Conservation (phyloP, 2,888 invertebrate genomes). For the Pasiphila rectangulata region DNA sequence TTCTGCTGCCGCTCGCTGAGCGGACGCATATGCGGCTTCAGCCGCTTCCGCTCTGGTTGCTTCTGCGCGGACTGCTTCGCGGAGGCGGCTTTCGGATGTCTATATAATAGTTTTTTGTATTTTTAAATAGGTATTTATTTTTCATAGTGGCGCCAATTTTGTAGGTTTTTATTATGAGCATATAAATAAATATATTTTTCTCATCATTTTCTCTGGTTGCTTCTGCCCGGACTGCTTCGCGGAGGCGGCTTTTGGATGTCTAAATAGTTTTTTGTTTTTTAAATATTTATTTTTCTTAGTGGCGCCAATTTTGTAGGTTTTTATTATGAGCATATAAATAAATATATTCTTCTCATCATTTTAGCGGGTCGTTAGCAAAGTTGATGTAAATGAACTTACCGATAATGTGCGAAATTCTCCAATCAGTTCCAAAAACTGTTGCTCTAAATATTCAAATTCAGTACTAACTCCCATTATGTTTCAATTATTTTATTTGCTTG, state of each 20-base stretch:
- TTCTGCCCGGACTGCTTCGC: slow-evolving; percentile 57
- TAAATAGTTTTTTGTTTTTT: too few relatives aligned
- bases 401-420: slow-evolving; percentile 58
- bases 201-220: too few relatives aligned
- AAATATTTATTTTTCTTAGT: not conserved
- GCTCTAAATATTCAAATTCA: slow-evolving; percentile 64
- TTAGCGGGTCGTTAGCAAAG: too few relatives aligned
- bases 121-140: not conserved
- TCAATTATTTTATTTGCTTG: not conserved
- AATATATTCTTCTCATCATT: too few relatives aligned
- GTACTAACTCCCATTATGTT: slow-evolving; percentile 36
- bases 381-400: slow-evolving; percentile 41
- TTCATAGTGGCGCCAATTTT: not conserved
- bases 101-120: too few relatives aligned
- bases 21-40: slow-evolving; percentile 53
- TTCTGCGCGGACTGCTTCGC: slow-evolving; percentile 57
- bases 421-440: slow-evolving; percentile 61
- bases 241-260: slow-evolving; percentile 59
- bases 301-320: not conserved
- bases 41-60: slow-evolving; percentile 62
- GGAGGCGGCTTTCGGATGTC: slow-evolving; percentile 59
- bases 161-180: too few relatives aligned
- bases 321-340: too few relatives aligned
- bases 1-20: slow-evolving; percentile 53
- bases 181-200: too few relatives aligned